These are phyloP conservation scores for Dasysyrphus tricinctus DNA, from an alignment of 2,888 invertebrate species.

Conservation along the genomic window DNA sequence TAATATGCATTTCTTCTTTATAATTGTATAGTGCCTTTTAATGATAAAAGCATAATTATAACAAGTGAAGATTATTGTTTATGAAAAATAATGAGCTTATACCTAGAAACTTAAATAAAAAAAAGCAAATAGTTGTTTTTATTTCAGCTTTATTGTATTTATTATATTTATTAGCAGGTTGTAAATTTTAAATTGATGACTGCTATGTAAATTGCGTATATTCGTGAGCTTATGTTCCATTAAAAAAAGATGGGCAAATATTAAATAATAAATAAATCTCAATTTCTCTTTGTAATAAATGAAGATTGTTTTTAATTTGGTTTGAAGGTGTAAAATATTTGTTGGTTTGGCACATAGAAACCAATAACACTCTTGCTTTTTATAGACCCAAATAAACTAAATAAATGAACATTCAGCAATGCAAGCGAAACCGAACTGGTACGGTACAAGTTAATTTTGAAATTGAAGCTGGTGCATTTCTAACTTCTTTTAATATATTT, in stretches of 20 bases:
- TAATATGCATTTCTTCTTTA: neutral
- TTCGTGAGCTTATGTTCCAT: neutral
- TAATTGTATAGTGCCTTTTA: constrained; percentile 16
- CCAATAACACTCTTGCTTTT: too few species aligned
- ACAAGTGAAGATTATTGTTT: neutral
- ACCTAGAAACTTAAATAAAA: neutral
- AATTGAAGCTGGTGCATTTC: too few species aligned
- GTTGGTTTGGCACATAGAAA: too few species aligned
- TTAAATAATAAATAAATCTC: constrained; percentile 7
- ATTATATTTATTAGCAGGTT: neutral
- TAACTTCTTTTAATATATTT: too few species aligned
- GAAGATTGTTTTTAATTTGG: neutral
- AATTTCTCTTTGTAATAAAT: constrained; percentile 11
- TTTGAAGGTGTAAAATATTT: neutral
- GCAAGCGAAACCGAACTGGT: too few species aligned
- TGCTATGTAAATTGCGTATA: neutral
- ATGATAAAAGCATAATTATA: constrained; percentile 3
- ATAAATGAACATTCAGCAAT: too few species aligned
- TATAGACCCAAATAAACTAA: too few species aligned
- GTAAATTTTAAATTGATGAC: neutral
- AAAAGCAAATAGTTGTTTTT: neutral
- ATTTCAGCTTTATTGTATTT: neutral
- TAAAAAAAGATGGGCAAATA: neutral
- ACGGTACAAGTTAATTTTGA: too few species aligned
- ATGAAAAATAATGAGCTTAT: neutral